Evolutionary conservation across 2,113 vertebrate genomes (phyloP).

Genomic region (Neogobius melanostomus): DNA sequence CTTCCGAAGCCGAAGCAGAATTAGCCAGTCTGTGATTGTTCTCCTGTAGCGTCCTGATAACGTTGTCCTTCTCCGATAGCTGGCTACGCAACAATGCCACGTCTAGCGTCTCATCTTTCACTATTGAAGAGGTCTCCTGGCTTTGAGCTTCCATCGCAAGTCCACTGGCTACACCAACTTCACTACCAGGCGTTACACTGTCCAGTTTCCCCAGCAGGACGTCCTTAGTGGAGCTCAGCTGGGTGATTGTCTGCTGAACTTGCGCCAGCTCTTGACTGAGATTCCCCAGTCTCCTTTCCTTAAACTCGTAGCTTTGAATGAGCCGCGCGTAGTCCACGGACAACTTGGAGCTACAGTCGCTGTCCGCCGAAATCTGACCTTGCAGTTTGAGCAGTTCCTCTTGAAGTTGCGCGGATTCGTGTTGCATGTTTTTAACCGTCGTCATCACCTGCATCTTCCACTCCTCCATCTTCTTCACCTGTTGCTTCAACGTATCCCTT

Average conservation of each 20-base stretch:
- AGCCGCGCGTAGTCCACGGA: slow-evolving; percentile 90
- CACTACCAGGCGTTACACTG: slow-evolving; percentile 72
- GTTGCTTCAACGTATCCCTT: slow-evolving; percentile 90
- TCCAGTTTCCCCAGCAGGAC: slow-evolving; percentile 89
- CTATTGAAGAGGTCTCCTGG: background rate
- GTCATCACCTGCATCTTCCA: slow-evolving; percentile 99
- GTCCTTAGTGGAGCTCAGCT: slow-evolving; percentile 89
- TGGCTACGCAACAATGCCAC: slow-evolving; percentile 72
- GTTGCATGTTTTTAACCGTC: slow-evolving; percentile 97
- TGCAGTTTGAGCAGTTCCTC: slow-evolving; percentile 91
- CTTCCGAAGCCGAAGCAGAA: slow-evolving; percentile 81
- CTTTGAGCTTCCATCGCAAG: slow-evolving; percentile 27
- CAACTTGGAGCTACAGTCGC: slow-evolving; percentile 85
- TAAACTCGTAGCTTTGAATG: slow-evolving; percentile 92
- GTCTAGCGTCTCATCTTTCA: slow-evolving; percentile 64
- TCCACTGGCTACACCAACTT: slow-evolving; percentile 22
- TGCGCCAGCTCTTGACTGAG: slow-evolving; percentile 88
- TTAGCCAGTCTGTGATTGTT: slow-evolving; percentile 88
- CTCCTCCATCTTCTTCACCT: slow-evolving; percentile 98
- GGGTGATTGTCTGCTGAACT: slow-evolving; percentile 89
- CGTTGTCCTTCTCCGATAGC: slow-evolving; percentile 81
- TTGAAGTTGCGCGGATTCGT: slow-evolving; percentile 92
- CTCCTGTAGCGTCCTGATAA: slow-evolving; percentile 89
- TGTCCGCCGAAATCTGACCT: slow-evolving; percentile 85
- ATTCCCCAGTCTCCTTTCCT: slow-evolving; percentile 85